Evolutionary conservation across 2,797 vertebrate genomes (phyloP).

Genomic region (Chromis chromis): DNA sequence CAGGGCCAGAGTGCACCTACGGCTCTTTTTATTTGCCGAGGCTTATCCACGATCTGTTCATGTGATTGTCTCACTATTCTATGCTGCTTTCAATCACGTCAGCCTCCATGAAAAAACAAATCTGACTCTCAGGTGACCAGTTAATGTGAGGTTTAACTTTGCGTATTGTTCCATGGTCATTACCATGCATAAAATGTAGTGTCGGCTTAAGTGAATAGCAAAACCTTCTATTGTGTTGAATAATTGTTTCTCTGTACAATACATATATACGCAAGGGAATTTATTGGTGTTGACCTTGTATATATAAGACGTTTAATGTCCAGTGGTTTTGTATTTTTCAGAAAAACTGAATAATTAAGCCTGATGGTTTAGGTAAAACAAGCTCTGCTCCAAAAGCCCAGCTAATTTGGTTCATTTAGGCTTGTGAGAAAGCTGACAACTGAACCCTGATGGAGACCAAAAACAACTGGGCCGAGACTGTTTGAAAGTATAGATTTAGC

Average conservation of each 20-base stretch:
- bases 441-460: background rate
- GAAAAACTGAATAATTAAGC: background rate
- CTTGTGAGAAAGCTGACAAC: background rate
- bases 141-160: slow-evolving; percentile 63
- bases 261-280: background rate
- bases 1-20: slow-evolving; percentile 75
- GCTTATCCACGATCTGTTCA: slow-evolving; percentile 69
- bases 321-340: background rate
- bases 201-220: slow-evolving; percentile 25
- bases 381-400: background rate
- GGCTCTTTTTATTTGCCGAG: slow-evolving; percentile 62
- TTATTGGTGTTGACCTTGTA: background rate
- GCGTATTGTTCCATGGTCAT: slow-evolving; percentile 32
- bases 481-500: no score
- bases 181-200: slow-evolving; percentile 27
- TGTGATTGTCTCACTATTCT: slow-evolving; percentile 64
- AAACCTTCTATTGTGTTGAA: slow-evolving; percentile 1
- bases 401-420: background rate
- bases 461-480: background rate
- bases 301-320: background rate
- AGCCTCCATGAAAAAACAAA: slow-evolving; percentile 50
- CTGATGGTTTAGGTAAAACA: background rate
- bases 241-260: slow-evolving; percentile 10
- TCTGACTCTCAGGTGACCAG: slow-evolving; percentile 58
- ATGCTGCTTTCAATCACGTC: slow-evolving; percentile 72